phyloP scores from a whole-genome alignment of 2,113 vertebrate genomes.

The Pampusana beccarii region DNA sequence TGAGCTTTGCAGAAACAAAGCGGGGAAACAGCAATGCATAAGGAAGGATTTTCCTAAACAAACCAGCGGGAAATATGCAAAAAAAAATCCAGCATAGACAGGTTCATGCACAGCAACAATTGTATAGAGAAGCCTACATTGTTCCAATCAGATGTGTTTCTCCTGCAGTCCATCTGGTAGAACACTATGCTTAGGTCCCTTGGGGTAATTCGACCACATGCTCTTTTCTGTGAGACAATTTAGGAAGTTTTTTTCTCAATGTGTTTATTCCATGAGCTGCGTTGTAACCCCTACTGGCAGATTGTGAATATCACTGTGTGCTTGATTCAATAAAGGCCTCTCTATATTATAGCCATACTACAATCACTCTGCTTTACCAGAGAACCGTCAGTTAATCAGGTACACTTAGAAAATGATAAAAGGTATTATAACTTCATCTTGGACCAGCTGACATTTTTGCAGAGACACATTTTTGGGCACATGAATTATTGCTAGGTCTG shows the following conservation, averaged over 20 bases:
- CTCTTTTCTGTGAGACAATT: neutral
- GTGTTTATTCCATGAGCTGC: neutral
- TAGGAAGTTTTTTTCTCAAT: neutral
- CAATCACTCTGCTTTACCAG: neutral
- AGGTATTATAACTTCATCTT: neutral
- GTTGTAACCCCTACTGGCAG: neutral
- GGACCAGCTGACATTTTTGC: neutral
- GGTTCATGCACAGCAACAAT: neutral
- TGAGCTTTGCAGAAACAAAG: neutral
- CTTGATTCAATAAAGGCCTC: neutral
- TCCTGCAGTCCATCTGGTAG: slow-evolving; percentile 20
- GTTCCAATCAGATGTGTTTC: slow-evolving; percentile 6
- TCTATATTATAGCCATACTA: neutral
- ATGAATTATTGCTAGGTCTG: neutral
- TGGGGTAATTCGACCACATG: slow-evolving; percentile 2
- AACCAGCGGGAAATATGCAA: neutral
- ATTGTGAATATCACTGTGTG: neutral
- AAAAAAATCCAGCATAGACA: neutral
- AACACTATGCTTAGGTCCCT: slow-evolving; percentile 6
- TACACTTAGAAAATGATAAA: neutral
- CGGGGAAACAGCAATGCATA: neutral
- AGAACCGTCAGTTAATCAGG: neutral
- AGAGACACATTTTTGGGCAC: neutral
- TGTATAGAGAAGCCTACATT: neutral
- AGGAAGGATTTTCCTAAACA: neutral